Conservation (phyloP, 2,888 invertebrate genomes). For the Hyalella azteca region DNA sequence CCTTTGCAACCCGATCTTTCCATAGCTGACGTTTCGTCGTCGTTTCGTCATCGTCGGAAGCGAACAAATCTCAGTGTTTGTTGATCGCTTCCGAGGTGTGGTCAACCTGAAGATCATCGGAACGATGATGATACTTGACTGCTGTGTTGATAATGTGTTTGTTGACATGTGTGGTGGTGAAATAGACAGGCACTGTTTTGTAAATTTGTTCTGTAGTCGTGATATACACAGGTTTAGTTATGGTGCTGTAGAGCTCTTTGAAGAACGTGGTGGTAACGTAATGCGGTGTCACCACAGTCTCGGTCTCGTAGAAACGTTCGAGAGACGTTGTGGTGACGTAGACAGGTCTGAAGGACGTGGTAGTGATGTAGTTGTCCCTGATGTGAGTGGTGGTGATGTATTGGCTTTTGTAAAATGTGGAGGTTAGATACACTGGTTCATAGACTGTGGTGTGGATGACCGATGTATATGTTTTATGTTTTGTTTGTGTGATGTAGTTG, state of each 20-base stretch:
- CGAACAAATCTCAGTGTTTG: no score
- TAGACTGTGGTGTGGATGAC: constrained; percentile 3
- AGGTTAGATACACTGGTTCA: constrained; percentile 1
- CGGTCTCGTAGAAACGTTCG: constrained; percentile 5
- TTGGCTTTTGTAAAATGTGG: neutral
- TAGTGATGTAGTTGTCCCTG: neutral
- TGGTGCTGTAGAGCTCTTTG: neutral
- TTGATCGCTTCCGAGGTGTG: no score
- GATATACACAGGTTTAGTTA: neutral
- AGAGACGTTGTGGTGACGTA: constrained; percentile 8
- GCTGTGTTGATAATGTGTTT: neutral
- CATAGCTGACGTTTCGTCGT: no score
- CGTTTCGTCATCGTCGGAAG: no score
- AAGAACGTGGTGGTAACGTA: constrained; percentile 18
- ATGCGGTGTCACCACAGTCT: constrained; percentile 15
- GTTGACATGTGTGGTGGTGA: neutral
- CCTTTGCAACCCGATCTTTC: no score
- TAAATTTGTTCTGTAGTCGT: constrained; percentile 14
- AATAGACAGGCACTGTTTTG: neutral
- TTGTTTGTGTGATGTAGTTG: constrained; percentile 25
- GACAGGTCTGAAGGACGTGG: neutral
- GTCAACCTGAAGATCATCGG: no score
- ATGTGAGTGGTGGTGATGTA: constrained; percentile 7
- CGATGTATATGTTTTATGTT: neutral
- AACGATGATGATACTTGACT: no score